These are phyloP conservation scores for Drosophila oshimai DNA, from an alignment of 1,140 invertebrate species.

Conservation along the genomic window DNA sequence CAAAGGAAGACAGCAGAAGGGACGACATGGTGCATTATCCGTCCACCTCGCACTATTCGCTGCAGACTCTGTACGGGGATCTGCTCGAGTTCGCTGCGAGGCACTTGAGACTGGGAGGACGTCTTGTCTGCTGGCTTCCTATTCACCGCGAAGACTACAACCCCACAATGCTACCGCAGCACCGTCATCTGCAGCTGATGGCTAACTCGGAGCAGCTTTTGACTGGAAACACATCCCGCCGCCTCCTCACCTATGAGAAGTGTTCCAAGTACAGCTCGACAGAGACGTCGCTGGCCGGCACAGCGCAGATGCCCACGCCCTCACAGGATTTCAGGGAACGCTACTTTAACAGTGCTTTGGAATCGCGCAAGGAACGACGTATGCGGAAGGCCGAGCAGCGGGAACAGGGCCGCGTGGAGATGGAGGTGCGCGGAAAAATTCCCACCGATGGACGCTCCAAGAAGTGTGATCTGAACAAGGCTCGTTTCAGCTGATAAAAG, in stretches of 20 bases:
- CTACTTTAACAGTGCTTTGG: conserved; percentile 86
- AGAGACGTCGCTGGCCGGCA: conserved; percentile 33
- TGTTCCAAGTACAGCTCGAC: conserved; percentile 83
- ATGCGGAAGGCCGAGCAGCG: conserved; percentile 58
- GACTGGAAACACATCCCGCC: conserved; percentile 89
- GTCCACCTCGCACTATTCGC: conserved; percentile 92
- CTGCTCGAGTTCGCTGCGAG: conserved; percentile 91
- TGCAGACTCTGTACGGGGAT: conserved; percentile 92
- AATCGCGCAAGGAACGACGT: conserved; percentile 85
- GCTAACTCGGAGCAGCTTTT: conserved; percentile 94
- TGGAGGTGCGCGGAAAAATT: conserved; percentile 68
- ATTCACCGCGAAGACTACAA: conserved; percentile 90
- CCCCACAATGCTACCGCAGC: conserved; percentile 89
- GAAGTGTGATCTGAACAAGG: conserved; percentile 71
- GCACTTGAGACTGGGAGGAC: conserved; percentile 89
- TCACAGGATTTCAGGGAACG: conserved; percentile 75
- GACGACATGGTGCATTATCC: conserved; percentile 84
- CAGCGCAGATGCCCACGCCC: background rate
- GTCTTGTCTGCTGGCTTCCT: conserved; percentile 96
- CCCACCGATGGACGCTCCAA: conserved; percentile 47
- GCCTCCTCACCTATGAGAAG: conserved; percentile 95
- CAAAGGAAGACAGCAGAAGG: conserved; percentile 82
- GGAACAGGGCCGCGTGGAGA: conserved; percentile 65
- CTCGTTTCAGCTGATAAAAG: conserved; percentile 54
- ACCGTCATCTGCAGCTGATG: conserved; percentile 90